phyloP scores from a whole-genome alignment of 1,140 invertebrate species.

The Drosophila sechellia region DNA sequence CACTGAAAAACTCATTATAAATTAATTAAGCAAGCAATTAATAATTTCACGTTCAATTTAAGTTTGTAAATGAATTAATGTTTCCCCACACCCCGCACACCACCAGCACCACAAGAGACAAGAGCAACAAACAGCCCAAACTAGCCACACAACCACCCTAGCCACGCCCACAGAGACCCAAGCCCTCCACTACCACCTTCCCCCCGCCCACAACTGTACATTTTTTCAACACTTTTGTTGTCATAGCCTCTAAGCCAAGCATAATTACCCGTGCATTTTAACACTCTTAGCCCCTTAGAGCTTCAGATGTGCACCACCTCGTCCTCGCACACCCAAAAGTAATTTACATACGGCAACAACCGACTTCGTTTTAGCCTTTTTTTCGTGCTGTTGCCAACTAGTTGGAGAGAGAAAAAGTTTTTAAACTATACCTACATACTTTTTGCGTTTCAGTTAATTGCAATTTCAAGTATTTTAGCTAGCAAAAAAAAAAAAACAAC shows the following conservation, averaged over 20 bases:
- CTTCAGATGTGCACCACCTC: constrained; percentile 56
- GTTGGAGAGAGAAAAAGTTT: constrained; percentile 42
- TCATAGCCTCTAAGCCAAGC: constrained; percentile 53
- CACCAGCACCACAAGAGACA: constrained; percentile 39
- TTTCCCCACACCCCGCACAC: constrained; percentile 25
- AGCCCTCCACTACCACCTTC: neutral
- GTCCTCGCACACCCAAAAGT: constrained; percentile 42
- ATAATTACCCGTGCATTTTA: constrained; percentile 64
- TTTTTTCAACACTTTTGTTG: constrained; percentile 37
- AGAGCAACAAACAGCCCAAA: constrained; percentile 37
- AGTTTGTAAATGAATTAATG: constrained; percentile 74
- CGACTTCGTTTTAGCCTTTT: constrained; percentile 53
- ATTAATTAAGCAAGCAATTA: constrained; percentile 77
- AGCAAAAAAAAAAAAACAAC: constrained; percentile 34
- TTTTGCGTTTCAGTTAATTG: constrained; percentile 55
- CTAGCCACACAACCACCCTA: constrained; percentile 1
- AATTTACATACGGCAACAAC: constrained; percentile 69
- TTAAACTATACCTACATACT: constrained; percentile 17
- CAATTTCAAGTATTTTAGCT: constrained; percentile 54
- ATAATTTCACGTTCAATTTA: constrained; percentile 81
- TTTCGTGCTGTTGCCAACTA: constrained; percentile 40
- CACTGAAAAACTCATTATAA: constrained; percentile 71
- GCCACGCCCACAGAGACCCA: neutral
- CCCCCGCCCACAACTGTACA: neutral
- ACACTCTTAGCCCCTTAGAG: constrained; percentile 57